Evolutionary conservation across 2,113 vertebrate genomes (phyloP).

Genomic region (Tyrannus savana): DNA sequence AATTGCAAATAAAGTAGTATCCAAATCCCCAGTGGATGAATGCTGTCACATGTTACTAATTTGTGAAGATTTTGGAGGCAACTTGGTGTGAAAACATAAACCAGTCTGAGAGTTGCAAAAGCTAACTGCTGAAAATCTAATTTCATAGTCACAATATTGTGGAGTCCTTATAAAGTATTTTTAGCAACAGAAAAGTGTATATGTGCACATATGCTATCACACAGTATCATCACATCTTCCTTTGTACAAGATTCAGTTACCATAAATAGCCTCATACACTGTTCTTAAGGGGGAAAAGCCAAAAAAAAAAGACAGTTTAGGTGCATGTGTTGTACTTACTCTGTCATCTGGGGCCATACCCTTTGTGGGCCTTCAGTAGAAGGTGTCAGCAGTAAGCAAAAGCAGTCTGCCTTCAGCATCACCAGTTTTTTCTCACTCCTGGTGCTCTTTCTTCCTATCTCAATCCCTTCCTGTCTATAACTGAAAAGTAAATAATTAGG

Average conservation of each 20-base stretch:
- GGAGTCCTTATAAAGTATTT: background rate
- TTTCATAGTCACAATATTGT: background rate
- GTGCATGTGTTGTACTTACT: background rate
- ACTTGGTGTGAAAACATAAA: background rate
- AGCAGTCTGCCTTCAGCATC: background rate
- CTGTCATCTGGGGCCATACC: accelerated
- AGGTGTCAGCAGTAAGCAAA: background rate
- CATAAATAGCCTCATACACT: background rate
- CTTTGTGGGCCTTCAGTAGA: background rate
- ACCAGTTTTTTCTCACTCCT: background rate
- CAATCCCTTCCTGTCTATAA: background rate
- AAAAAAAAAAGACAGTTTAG: background rate
- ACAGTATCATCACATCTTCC: background rate
- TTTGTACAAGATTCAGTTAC: background rate
- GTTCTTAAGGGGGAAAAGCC: background rate
- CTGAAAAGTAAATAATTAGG: background rate
- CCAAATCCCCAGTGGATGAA: background rate
- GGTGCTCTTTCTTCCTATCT: background rate
- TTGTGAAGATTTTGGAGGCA: background rate
- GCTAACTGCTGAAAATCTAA: background rate
- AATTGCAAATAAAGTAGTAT: background rate
- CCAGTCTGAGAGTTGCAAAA: background rate
- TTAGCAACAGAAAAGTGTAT: accelerated
- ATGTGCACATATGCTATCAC: background rate
- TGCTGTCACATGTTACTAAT: background rate